Evolutionary conservation across 2,797 vertebrate species (phyloP), one percentile per base, ranked within the genome.

Genomic region (Intellagama lesueurii): DNA sequence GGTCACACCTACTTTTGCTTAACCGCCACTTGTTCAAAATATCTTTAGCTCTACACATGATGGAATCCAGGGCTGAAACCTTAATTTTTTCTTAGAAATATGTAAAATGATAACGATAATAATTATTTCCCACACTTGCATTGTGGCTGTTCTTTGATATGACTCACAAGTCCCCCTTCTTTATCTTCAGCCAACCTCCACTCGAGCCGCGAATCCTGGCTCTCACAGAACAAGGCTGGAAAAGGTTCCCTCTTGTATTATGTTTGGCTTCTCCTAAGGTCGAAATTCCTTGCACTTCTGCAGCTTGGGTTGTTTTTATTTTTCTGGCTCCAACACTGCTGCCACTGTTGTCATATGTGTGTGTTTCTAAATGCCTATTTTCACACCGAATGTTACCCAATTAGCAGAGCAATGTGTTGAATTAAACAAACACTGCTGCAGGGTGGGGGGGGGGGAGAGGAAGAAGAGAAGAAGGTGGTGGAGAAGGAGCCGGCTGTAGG

Each of bases 361-460:
- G 32, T 87, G 69, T 35, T 94, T 96, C 96, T 97, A 96, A 96
- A 96, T 96, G 96, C 95, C 96, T 95, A 83, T 97, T 97, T 97
- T 97, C 96, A 96, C 96, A 96, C 93, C 92, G 96, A 96, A 97
- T 95, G 96, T 96, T 95, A 96, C 95, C 96, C 96, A 97, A 97
- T 97, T 96, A 97, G 96, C 96, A 94, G 95, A 97, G 97, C 97
- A 96, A 95, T 95, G 96, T 95, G 96, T 96, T 95, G 96, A 96
- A 94, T 97, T 97, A 96, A 97, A 97, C 95, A 97, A 97, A 97
- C 96, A 96, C 96, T 94, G 56, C 11, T 40, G 93, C 68, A 93
- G 94, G 91, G 90, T 92, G 89, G 92, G 93, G 88, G 30, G 22
- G 44, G 85, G 17, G 30, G 7, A 24, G 30, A 1, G 4, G 40